A percentile compares a stretch with the other conserved stretches of the same genome.
Evolutionary conservation across 2,888 invertebrate genomes (phyloP).

Genomic region (Heliconius charithonia): DNA sequence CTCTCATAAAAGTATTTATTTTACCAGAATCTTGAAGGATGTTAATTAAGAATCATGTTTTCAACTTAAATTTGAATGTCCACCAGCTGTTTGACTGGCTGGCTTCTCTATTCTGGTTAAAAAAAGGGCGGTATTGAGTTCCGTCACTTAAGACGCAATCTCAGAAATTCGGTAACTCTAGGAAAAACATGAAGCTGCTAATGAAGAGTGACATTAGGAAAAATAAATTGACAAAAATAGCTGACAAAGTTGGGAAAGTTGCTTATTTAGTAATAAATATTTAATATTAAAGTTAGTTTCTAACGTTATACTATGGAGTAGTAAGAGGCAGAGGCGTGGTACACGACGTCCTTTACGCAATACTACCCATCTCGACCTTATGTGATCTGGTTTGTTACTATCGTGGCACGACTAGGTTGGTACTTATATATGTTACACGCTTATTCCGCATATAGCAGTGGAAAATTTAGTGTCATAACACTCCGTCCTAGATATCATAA

Average conservation of each 20-base stretch:
- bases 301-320: slow-evolving; percentile 1
- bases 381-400: background rate
- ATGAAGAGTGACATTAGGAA: no score
- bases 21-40: no score
- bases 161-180: background rate
- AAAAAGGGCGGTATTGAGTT: background rate
- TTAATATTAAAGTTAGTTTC: background rate
- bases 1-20: no score
- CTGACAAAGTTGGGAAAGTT: no score
- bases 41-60: no score
- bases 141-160: background rate
- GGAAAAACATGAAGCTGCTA: no score
- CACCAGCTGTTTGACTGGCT: no score
- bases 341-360: slow-evolving; percentile 28
- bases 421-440: background rate
- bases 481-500: background rate
- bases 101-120: no score
- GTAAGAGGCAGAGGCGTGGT: slow-evolving; percentile 23
- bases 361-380: slow-evolving; percentile 25
- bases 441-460: background rate
- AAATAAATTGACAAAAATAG: no score
- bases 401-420: background rate
- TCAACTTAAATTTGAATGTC: no score
- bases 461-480: background rate
- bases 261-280: background rate